These are phyloP conservation scores for Mythimna vitellina DNA, from an alignment of 2,888 invertebrate species.

Conservation along the genomic window DNA sequence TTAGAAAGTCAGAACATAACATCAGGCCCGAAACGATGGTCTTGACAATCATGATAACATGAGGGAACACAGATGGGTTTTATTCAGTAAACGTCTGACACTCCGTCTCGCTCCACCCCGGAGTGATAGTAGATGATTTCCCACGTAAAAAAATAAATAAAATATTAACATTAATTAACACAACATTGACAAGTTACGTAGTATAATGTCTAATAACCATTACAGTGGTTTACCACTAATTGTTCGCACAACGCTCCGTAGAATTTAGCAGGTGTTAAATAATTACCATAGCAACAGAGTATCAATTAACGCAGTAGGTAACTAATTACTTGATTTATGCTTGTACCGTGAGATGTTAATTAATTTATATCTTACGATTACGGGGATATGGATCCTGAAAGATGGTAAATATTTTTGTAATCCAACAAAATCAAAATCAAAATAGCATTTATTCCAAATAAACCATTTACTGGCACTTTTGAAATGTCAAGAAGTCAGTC, in stretches of 20 bases:
- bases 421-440: too few relatives aligned
- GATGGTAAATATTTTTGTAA: neutral
- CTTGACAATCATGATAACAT: too few relatives aligned
- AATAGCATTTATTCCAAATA: too few relatives aligned
- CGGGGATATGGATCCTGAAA: neutral
- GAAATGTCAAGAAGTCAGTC: too few relatives aligned
- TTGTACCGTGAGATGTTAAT: conserved; percentile 28
- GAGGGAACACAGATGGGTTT: too few relatives aligned
- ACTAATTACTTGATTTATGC: conserved; percentile 46
- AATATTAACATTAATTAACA: conserved; percentile 11
- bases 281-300: conserved; percentile 29
- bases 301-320: conserved; percentile 39
- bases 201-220: conserved; percentile 19
- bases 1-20: too few relatives aligned
- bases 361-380: conserved; percentile 1
- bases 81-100: too few relatives aligned
- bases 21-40: too few relatives aligned
- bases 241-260: conserved; percentile 15
- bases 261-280: conserved; percentile 48
- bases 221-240: conserved; percentile 30
- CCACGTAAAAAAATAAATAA: neutral
- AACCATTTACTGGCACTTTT: too few relatives aligned
- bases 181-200: neutral
- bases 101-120: too few relatives aligned
- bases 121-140: too few relatives aligned